Evolutionary conservation across 2,113 vertebrate species (phyloP).

Genomic region (Ellobius talpinus): DNA sequence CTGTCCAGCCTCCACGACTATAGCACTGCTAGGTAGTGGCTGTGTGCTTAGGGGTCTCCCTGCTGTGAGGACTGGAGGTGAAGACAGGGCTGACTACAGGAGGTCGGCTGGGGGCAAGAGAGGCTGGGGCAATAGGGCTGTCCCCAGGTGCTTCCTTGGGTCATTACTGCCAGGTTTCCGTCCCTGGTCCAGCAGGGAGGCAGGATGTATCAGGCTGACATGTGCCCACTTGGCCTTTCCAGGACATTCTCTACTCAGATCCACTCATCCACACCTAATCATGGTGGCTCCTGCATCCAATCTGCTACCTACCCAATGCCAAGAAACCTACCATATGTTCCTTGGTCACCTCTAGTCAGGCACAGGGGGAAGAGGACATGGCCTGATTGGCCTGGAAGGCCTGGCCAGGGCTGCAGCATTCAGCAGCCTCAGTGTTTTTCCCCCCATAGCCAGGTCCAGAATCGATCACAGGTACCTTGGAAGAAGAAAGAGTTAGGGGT

Average conservation of each 20-base stretch:
- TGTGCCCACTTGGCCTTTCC: background rate
- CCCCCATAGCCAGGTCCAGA: background rate
- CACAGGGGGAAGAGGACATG: background rate
- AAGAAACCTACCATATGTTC: slow-evolving; percentile 36
- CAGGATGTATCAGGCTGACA: background rate
- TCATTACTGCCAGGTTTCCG: background rate
- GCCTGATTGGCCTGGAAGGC: background rate
- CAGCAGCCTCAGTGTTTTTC: background rate
- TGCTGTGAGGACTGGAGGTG: background rate
- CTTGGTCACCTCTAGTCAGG: background rate
- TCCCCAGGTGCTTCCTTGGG: background rate
- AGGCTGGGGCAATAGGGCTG: background rate
- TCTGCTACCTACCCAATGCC: slow-evolving; percentile 29
- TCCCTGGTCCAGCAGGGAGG: background rate
- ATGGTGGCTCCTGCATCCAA: background rate
- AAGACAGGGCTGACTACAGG: background rate
- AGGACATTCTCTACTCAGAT: background rate
- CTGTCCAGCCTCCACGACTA: background rate
- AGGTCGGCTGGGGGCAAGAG: background rate
- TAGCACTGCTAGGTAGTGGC: background rate
- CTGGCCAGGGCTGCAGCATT: background rate
- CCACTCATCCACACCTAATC: slow-evolving; percentile 55
- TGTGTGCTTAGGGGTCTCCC: background rate
- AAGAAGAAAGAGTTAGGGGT: background rate
- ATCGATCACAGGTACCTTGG: background rate